Base-by-base conservation (phyloP, 1,140 invertebrate genomes). In the Onthophagus taurus region DNA sequence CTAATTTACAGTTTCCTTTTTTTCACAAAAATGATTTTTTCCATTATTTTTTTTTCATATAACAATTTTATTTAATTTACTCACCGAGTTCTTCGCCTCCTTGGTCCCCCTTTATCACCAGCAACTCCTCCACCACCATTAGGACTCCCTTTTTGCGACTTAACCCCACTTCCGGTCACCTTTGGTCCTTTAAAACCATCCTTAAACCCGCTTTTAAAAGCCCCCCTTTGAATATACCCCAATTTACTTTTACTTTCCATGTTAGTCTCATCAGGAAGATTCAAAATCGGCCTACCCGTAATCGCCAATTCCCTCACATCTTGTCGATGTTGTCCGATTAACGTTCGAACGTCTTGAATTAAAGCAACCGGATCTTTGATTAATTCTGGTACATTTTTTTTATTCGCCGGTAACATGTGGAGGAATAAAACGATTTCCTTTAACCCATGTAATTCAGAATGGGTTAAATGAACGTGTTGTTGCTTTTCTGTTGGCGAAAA, bases 391-490 rank as follows among this genome's bases (percentile, higher is more conserved):
- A 97, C 85, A 53, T 85, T 89, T 63, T 92, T 93, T 55, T 92
- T 91, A 16, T 82, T 83, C 0, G 82, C 78, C 18, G 92, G 90
- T 48, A 96, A 64, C 60, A 83, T 80, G 57, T 90, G 86, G 3
- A 97, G 66, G 69, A 92, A 96, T 71, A 90, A 83, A 3, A 95
- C 83, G 54, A 97, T 92, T 34, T 83, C 78, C 71, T 92, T 92
- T 0, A 94, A 71, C 3, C 91, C 92, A 57, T 91, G 83, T 19
- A 95, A 67, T 64, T 96, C 91, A 49, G 80, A 81, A 44, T 82
- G 78, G 0, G 84, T 89, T 9, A 89, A 70, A 60, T 87, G 82
- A 29, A 83, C 60, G 60, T 87, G 84, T 9, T 76, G 72, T 42
- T 51, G 48, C 17, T 63, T 58, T 9, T 59, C 60, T 4, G 63